phyloP scores from a whole-genome alignment of 2,888 invertebrate species.

The Hyalella azteca region DNA sequence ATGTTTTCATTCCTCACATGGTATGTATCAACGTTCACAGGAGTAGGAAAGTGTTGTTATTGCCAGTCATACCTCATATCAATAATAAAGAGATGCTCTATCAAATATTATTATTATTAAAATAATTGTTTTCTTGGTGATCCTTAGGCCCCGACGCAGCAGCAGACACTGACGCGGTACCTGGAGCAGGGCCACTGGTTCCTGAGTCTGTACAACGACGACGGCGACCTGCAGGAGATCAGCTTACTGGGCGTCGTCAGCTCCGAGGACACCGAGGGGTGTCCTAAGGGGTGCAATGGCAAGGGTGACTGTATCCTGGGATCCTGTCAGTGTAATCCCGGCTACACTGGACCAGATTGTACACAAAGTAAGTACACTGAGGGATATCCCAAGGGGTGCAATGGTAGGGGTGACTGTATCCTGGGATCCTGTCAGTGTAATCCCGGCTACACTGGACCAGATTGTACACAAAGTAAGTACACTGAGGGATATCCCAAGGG shows the following conservation, averaged over 20 bases:
- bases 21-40: too few species aligned
- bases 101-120: too few species aligned
- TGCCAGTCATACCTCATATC: too few species aligned
- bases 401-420: constrained; percentile 97
- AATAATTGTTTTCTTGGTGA: background rate
- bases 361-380: constrained; percentile 80
- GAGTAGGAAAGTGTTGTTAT: too few species aligned
- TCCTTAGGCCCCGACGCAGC: constrained; percentile 59
- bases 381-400: constrained; percentile 68
- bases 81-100: too few species aligned
- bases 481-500: constrained; percentile 58
- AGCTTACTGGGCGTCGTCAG: constrained; percentile 61
- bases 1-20: too few species aligned
- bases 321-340: constrained; percentile 94
- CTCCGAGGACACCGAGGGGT: constrained; percentile 58
- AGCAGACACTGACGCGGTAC: constrained; percentile 70
- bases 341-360: constrained; percentile 95
- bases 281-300: constrained; percentile 75
- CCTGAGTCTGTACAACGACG: constrained; percentile 91
- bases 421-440: constrained; percentile 95
- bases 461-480: constrained; percentile 91
- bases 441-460: constrained; percentile 93
- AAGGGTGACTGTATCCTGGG: constrained; percentile 97
- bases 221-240: constrained; percentile 83
- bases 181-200: constrained; percentile 93